These are phyloP conservation scores for Drosophila arawakana DNA, from an alignment of 1,140 invertebrate species.

Conservation along the genomic window DNA sequence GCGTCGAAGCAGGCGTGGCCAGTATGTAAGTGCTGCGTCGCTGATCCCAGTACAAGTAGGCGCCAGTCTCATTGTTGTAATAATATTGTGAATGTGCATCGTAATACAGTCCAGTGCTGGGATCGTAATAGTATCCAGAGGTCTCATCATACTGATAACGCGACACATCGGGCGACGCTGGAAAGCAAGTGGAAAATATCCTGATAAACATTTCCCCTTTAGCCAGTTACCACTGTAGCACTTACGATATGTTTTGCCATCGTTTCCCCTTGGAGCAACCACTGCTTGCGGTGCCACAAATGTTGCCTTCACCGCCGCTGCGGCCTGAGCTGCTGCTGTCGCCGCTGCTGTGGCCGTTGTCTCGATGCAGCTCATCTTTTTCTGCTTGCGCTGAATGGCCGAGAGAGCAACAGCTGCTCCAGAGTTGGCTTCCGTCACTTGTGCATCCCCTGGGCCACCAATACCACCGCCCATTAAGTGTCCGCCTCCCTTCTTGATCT, in stretches of 20 bases:
- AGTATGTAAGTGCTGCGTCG: constrained; percentile 92
- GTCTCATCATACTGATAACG: constrained; percentile 97
- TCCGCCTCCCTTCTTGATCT: constrained; percentile 87
- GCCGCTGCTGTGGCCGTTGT: constrained; percentile 75
- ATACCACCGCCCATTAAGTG: constrained; percentile 70
- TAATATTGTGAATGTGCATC: constrained; percentile 97
- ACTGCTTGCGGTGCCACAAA: constrained; percentile 64
- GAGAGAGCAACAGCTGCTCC: constrained; percentile 95
- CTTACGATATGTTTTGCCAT: constrained; percentile 89
- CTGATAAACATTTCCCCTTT: too few species aligned
- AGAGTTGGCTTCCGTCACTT: constrained; percentile 89
- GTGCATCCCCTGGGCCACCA: constrained; percentile 80
- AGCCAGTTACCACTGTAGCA: constrained; percentile 43
- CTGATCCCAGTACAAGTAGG: constrained; percentile 98
- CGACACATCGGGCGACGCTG: constrained; percentile 94
- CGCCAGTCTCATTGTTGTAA: constrained; percentile 94
- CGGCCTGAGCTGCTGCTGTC: constrained; percentile 72
- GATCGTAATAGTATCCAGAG: constrained; percentile 98
- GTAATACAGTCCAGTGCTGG: constrained; percentile 96
- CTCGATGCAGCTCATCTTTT: constrained; percentile 76
- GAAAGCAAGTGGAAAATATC: constrained; percentile 17
- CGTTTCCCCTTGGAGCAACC: constrained; percentile 86
- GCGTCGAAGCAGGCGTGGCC: constrained; percentile 87
- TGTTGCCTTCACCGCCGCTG: constrained; percentile 65
- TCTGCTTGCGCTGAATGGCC: constrained; percentile 88